Percentiles rank a stretch among this genome's conserved stretches.
phyloP scores from a whole-genome alignment of 2,797 vertebrate species.

The Cheracebus regulus region DNA sequence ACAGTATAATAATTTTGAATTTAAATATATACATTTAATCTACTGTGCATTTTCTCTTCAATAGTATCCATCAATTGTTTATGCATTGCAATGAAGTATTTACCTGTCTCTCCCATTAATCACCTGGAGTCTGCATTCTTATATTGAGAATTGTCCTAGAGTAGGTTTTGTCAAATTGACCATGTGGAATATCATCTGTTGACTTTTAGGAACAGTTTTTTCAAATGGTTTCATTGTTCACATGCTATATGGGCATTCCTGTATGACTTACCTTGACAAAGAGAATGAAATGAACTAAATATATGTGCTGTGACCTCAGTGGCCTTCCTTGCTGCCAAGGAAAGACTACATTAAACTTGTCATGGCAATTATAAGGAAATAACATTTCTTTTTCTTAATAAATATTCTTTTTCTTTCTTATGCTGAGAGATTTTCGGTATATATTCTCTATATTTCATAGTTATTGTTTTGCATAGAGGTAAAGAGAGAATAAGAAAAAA shows the following conservation, averaged over 20 bases:
- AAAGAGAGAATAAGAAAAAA: background rate
- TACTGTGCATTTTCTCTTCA: background rate
- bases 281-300: background rate
- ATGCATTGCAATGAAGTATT: constrained; percentile 13
- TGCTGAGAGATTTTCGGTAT: background rate
- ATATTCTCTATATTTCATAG: background rate
- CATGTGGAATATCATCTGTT: background rate
- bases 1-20: constrained; percentile 5
- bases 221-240: constrained; percentile 6
- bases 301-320: background rate
- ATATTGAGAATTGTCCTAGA: background rate
- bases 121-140: background rate
- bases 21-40: constrained; percentile 34
- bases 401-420: background rate
- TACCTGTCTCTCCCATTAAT: background rate
- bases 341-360: background rate
- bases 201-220: constrained; percentile 5
- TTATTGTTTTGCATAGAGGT: background rate
- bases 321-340: background rate
- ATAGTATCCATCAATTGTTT: background rate
- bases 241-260: background rate
- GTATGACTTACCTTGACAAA: background rate
- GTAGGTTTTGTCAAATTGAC: constrained; percentile 26
- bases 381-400: background rate
- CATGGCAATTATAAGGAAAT: constrained; percentile 14